These are phyloP conservation scores for Zoanthus gigantus DNA, from an alignment of 92 coral and sea anemone genomes.

Conservation along the genomic window DNA sequence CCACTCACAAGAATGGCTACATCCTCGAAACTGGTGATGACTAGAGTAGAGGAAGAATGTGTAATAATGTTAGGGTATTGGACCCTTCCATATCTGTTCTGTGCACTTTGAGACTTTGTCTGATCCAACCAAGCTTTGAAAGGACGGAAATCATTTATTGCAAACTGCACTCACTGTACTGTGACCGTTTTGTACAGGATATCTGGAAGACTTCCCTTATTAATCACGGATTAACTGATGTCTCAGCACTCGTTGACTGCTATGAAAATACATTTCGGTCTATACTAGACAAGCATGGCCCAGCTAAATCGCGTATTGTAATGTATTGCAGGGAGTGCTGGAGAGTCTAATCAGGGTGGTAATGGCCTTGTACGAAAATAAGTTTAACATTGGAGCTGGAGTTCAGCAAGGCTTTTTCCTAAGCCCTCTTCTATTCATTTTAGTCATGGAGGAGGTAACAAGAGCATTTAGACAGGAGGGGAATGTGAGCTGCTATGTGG, in stretches of 20 bases:
- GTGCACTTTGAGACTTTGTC: constrained; percentile 20
- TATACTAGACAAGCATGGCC: constrained; percentile 44
- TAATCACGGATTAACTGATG: constrained; percentile 22
- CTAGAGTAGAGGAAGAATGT: constrained; percentile 21
- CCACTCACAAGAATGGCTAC: constrained; percentile 30
- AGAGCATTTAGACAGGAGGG: too few relatives aligned
- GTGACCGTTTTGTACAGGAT: constrained; percentile 1
- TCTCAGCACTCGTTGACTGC: constrained; percentile 15
- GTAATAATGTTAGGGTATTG: constrained; percentile 27
- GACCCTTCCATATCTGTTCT: constrained; percentile 43
- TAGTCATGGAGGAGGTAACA: too few relatives aligned
- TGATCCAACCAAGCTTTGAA: background rate
- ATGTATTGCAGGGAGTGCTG: too few relatives aligned
- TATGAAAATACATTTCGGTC: constrained; percentile 18
- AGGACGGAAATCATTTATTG: background rate
- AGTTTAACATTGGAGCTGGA: too few relatives aligned
- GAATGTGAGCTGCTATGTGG: too few relatives aligned
- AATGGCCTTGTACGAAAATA: too few relatives aligned
- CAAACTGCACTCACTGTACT: constrained; percentile 8
- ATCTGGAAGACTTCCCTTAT: constrained; percentile 18
- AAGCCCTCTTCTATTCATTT: too few relatives aligned
- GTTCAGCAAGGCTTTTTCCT: too few relatives aligned
- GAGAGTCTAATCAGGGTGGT: too few relatives aligned
- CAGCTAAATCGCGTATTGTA: background rate
- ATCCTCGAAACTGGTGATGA: constrained; percentile 28